Evolutionary conservation across 2,797 vertebrate genomes (phyloP).

Genomic region (Eremophila alpestris): DNA sequence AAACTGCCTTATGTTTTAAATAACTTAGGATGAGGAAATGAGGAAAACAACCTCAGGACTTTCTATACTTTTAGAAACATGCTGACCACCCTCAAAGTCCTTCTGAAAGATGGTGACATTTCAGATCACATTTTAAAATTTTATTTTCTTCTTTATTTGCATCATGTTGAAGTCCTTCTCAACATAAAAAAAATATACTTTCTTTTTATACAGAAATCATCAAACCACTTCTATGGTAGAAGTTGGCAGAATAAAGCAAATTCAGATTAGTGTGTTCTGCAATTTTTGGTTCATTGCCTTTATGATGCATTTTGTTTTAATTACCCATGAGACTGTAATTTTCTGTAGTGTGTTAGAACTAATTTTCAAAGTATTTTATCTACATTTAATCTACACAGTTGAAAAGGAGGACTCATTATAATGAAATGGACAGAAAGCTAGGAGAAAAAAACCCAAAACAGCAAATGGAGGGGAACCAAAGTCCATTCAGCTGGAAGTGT

Average conservation of each 20-base stretch:
- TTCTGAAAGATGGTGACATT: not conserved
- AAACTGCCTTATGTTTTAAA: not conserved
- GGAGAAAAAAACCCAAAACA: not conserved
- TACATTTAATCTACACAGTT: not conserved
- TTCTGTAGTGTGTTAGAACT: not conserved
- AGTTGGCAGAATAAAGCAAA: not conserved
- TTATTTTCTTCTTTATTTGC: not conserved
- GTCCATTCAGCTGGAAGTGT: not conserved
- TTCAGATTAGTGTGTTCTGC: not conserved
- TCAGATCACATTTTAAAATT: not conserved
- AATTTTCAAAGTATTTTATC: constrained; percentile 24
- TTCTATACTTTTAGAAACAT: not conserved
- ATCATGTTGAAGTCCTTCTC: not conserved
- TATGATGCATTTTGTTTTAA: constrained; percentile 25
- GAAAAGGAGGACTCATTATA: not conserved
- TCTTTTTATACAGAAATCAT: not conserved
- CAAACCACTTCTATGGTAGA: not conserved
- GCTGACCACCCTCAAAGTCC: rapidly evolving
- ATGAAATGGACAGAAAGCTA: not conserved
- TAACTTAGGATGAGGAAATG: not conserved
- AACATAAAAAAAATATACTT: not conserved
- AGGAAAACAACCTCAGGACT: not conserved
- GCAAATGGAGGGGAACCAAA: constrained; percentile 17
- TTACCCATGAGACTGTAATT: not conserved
- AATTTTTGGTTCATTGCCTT: constrained; percentile 19